Base-by-base conservation (phyloP, 2,888 invertebrate genomes). In the Parnassius glacialis region DNA sequence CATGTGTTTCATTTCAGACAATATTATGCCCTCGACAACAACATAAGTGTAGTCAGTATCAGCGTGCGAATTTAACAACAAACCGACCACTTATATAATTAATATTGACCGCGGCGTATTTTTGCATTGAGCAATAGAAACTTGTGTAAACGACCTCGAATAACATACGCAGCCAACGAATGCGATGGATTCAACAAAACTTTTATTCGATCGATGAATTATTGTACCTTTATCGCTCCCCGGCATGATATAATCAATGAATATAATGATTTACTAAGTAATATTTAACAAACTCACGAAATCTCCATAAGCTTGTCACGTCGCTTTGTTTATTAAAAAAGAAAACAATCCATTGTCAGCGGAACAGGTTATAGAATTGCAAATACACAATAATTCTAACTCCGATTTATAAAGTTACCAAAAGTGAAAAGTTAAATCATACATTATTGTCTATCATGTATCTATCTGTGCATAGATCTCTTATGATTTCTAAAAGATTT, bases 61-160 rank as follows among this genome's bases (percentile, higher is more conserved):
- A 48, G 20, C 61, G 57, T 60, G 65, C 67, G 64, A 66, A 67
- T 67, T 67, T 67, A 71, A 64, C 68, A 70, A 69, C 70, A 67
- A 67, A 64, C 64, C 63, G 55, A 59, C 63, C 65, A 63, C 68
- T 79, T 80, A 79, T 72, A 78, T 81, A 80, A 80, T 78, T 76
- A 74, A 72, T 71, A 76, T 72, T 73, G 70, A 75, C 74, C 71
- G 74, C 79, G 68, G 71, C 69, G 68, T 71, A 64, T 67, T 69
- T 61, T 59, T 51, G 62, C 66, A 65, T 77, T 74, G 70, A 62
- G 74, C 72, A 76, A 75, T 70, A 72, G 64, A 68, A 67, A 69
- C 64, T 80, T 80, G 69, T 65, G 74, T 77, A 80, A 82, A 67
- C 70, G 79, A 68, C 81, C 81, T 83, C 78, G 80, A 67, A 59